Evolutionary conservation across 2,797 vertebrate genomes (phyloP).

Genomic region (Pampus argenteus): DNA sequence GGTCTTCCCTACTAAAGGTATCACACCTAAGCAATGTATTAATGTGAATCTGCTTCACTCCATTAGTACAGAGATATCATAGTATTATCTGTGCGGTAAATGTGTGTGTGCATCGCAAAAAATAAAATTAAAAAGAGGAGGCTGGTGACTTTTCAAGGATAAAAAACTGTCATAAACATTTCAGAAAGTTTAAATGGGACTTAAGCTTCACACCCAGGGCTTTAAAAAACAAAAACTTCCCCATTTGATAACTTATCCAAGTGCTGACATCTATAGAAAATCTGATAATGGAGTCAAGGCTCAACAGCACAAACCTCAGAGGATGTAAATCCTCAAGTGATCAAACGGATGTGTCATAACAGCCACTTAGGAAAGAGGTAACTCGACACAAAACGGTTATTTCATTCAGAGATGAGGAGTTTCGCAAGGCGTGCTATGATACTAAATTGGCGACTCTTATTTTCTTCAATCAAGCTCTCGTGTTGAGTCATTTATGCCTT

Average conservation of each 20-base stretch:
- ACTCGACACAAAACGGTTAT: constrained; percentile 53
- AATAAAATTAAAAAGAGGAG: neutral
- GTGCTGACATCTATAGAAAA: constrained; percentile 11
- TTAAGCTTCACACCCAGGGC: neutral
- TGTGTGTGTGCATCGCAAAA: neutral
- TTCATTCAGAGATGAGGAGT: constrained; percentile 51
- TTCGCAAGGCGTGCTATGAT: constrained; percentile 30
- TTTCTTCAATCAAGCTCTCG: constrained; percentile 46
- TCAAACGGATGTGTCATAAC: constrained; percentile 51
- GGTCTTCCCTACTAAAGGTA: constrained; percentile 22
- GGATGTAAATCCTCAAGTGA: constrained; percentile 57
- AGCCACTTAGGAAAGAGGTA: constrained; percentile 56
- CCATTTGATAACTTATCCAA: constrained; percentile 1
- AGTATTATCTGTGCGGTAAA: constrained; percentile 6
- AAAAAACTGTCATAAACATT: constrained; percentile 7
- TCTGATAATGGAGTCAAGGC: constrained; percentile 27
- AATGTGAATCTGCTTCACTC: constrained; percentile 35
- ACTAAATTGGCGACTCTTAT: constrained; percentile 50
- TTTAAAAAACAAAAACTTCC: constrained; percentile 23
- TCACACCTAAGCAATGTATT: constrained; percentile 32
- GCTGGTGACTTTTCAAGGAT: constrained; percentile 3
- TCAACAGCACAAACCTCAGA: constrained; percentile 37
- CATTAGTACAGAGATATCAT: constrained; percentile 14
- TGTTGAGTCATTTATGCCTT: constrained; percentile 53
- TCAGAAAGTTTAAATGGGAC: constrained; percentile 15